phyloP scores from a whole-genome alignment of 2,888 invertebrate species.

The Odontocolon sp. region DNA sequence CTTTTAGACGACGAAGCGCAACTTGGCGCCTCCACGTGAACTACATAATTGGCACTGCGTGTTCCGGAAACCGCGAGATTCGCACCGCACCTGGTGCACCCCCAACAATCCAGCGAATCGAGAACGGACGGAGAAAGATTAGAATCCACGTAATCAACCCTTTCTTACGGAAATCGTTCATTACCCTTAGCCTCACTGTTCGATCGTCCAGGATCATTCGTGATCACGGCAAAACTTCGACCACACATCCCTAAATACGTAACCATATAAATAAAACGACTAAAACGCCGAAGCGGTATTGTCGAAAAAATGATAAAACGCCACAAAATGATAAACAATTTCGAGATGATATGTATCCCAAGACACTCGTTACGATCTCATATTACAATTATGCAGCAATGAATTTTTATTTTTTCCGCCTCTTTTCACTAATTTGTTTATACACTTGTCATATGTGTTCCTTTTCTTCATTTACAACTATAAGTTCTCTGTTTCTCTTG shows the following conservation, averaged over 20 bases:
- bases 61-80: background rate
- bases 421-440: background rate
- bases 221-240: background rate
- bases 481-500: background rate
- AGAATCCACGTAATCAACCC: background rate
- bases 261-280: background rate
- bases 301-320: background rate
- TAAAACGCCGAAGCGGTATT: background rate
- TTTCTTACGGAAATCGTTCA: background rate
- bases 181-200: background rate
- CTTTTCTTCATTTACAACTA: background rate
- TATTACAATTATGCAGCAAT: background rate
- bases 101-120: background rate
- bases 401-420: background rate
- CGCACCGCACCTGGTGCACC: background rate
- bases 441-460: background rate
- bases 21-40: background rate
- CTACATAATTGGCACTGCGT: background rate
- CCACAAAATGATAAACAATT: background rate
- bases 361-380: background rate
- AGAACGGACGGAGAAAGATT: background rate
- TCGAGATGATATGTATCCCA: background rate
- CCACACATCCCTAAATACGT: background rate
- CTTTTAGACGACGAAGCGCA: slow-evolving; percentile 20
- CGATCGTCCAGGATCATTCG: background rate